Conservation (phyloP, 1,140 invertebrate species). For the Pogonus chalceus region DNA sequence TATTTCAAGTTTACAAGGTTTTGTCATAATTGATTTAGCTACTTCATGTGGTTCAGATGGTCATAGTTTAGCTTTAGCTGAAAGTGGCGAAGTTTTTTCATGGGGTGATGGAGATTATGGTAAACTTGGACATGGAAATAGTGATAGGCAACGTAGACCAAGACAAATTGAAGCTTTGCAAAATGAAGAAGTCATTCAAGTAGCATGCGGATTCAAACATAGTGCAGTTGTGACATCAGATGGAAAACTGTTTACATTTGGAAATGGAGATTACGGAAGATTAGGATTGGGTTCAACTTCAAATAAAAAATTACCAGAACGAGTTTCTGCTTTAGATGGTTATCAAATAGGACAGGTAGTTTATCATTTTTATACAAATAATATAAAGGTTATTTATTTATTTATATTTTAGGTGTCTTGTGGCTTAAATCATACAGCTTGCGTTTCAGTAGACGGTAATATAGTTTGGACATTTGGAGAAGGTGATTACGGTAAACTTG, state of each 20-base stretch:
- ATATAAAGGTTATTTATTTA: no score
- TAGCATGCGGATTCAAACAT: slow-evolving; percentile 59
- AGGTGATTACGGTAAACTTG: slow-evolving; percentile 57
- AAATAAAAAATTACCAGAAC: slow-evolving; percentile 53
- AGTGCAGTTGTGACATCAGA: slow-evolving; percentile 54
- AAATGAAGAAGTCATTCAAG: slow-evolving; percentile 50
- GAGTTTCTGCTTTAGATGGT: slow-evolving; percentile 39
- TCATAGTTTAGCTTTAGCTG: slow-evolving; percentile 84
- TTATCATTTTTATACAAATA: no score
- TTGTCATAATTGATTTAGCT: slow-evolving; percentile 51
- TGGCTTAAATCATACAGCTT: slow-evolving; percentile 55
- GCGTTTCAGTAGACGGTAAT: slow-evolving; percentile 45
- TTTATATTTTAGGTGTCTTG: no score
- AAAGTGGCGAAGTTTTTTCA: slow-evolving; percentile 80
- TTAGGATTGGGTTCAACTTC: slow-evolving; percentile 49
- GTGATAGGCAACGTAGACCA: slow-evolving; percentile 51
- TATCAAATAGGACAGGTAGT: slow-evolving; percentile 36
- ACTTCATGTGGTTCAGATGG: slow-evolving; percentile 89
- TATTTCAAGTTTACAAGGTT: slow-evolving; percentile 57
- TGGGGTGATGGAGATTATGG: slow-evolving; percentile 86
- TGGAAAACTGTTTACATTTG: slow-evolving; percentile 58
- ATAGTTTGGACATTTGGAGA: slow-evolving; percentile 59
- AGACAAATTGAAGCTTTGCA: slow-evolving; percentile 56
- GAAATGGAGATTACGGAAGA: slow-evolving; percentile 56
- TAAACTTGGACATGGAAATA: slow-evolving; percentile 59